Conservation (phyloP, 2,797 vertebrate genomes). For the Pteronotus mesoamericanus region DNA sequence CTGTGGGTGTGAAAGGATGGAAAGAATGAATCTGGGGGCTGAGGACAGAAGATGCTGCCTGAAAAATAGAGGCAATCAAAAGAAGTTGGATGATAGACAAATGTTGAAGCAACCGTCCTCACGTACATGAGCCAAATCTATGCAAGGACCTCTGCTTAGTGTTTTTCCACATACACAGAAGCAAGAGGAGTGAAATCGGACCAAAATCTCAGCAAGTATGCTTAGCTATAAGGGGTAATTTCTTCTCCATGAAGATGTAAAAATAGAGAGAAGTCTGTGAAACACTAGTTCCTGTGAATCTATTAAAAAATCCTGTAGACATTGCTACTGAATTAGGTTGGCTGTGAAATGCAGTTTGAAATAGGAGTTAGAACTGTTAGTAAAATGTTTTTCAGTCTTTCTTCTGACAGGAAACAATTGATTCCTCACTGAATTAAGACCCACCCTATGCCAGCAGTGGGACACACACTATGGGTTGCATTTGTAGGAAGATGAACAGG, state of each 20-base stretch:
- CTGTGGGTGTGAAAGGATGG: not conserved
- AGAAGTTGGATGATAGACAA: not conserved
- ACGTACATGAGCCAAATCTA: not conserved
- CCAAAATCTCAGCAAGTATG: not conserved
- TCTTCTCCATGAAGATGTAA: slow-evolving; percentile 49
- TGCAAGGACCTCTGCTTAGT: not conserved
- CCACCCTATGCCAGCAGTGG: too few species aligned
- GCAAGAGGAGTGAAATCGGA: not conserved
- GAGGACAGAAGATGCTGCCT: not conserved
- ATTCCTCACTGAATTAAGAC: not conserved
- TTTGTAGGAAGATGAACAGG: not conserved
- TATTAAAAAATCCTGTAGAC: slow-evolving; percentile 57
- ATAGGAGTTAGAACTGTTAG: not conserved
- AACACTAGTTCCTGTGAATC: slow-evolving; percentile 27
- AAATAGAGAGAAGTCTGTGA: slow-evolving; percentile 52
- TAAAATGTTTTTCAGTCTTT: not conserved
- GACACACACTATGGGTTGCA: not conserved
- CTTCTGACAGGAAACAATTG: not conserved
- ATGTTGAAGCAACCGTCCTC: not conserved
- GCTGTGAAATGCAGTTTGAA: slow-evolving; percentile 14
- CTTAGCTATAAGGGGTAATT: slow-evolving; percentile 6
- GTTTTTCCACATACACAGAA: not conserved
- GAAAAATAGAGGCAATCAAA: not conserved
- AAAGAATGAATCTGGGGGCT: not conserved
- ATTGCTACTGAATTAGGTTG: slow-evolving; percentile 57